A percentile compares a stretch with the other conserved stretches of the same genome.
These are phyloP conservation scores for Goniozus legneri DNA, from an alignment of 1,140 invertebrate species.

Conservation along the genomic window DNA sequence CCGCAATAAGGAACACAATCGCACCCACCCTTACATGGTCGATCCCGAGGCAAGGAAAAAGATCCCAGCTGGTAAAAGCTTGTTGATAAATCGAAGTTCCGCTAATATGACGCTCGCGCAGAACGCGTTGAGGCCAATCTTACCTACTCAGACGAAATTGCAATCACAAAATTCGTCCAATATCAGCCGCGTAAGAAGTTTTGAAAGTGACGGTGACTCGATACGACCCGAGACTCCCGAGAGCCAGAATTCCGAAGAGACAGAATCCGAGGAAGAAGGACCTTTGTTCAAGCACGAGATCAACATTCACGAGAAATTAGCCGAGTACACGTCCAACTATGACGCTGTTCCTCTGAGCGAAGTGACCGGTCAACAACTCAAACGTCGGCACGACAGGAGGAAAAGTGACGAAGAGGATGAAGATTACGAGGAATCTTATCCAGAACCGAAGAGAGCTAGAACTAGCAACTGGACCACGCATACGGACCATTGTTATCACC, in stretches of 20 bases:
- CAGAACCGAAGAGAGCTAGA: slow-evolving; percentile 27
- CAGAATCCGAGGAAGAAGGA: slow-evolving; percentile 21
- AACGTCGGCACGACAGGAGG: slow-evolving; percentile 30
- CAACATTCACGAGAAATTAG: slow-evolving; percentile 35
- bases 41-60: slow-evolving; percentile 26
- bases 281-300: slow-evolving; percentile 43
- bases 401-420: slow-evolving; percentile 25
- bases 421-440: slow-evolving; percentile 16
- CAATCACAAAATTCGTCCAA: no score
- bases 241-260: slow-evolving; percentile 23
- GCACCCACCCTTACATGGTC: slow-evolving; percentile 33
- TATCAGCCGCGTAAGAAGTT: slow-evolving; percentile 15
- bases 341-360: slow-evolving; percentile 38
- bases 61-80: slow-evolving; percentile 37
- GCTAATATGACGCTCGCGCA: no score
- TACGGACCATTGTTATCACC: slow-evolving; percentile 71
- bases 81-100: slow-evolving; percentile 39
- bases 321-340: slow-evolving; percentile 31
- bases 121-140: no score
- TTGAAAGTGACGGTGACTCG: slow-evolving; percentile 41
- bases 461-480: slow-evolving; percentile 37
- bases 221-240: slow-evolving; percentile 38
- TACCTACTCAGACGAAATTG: no score
- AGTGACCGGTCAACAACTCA: slow-evolving; percentile 36
- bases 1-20: slow-evolving; percentile 53